Evolutionary conservation across 2,113 vertebrate species (phyloP).

Genomic region (Copsychus sechellarum): DNA sequence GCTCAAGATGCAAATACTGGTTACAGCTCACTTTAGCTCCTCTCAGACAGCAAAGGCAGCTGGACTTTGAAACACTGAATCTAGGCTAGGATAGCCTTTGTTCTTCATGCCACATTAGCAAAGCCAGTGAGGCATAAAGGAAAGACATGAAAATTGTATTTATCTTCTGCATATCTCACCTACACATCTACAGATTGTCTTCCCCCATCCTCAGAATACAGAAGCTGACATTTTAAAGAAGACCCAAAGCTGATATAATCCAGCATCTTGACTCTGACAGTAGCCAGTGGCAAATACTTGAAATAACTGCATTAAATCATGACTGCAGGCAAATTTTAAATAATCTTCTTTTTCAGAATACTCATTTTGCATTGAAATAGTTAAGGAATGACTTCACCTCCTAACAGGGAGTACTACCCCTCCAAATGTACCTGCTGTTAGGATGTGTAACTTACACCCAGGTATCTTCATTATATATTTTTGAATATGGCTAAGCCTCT

Average conservation of each 20-base stretch:
- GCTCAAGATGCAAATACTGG: not conserved
- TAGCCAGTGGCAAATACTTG: constrained; percentile 54
- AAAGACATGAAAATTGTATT: constrained; percentile 28
- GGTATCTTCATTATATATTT: not conserved
- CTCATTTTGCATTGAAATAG: not conserved
- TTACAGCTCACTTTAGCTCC: not conserved
- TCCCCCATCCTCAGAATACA: not conserved
- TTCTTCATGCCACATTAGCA: not conserved
- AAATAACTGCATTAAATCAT: constrained; percentile 49
- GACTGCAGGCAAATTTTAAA: not conserved
- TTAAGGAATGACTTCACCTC: not conserved
- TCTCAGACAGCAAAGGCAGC: not conserved
- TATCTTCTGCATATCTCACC: constrained; percentile 11
- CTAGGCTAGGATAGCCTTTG: not conserved
- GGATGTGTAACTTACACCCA: not conserved
- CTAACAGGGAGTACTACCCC: not conserved
- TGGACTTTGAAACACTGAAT: not conserved
- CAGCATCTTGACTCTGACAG: constrained; percentile 28
- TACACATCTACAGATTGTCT: not conserved
- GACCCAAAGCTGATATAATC: constrained; percentile 5
- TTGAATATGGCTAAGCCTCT: not conserved
- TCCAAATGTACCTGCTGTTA: not conserved
- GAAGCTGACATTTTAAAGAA: constrained; percentile 44
- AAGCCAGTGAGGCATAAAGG: not conserved
- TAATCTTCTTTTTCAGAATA: not conserved